A percentile compares a stretch with the other conserved stretches of the same genome.
Evolutionary conservation across 23 tunicate species (phyloP).

Genomic region (Styela clava): DNA sequence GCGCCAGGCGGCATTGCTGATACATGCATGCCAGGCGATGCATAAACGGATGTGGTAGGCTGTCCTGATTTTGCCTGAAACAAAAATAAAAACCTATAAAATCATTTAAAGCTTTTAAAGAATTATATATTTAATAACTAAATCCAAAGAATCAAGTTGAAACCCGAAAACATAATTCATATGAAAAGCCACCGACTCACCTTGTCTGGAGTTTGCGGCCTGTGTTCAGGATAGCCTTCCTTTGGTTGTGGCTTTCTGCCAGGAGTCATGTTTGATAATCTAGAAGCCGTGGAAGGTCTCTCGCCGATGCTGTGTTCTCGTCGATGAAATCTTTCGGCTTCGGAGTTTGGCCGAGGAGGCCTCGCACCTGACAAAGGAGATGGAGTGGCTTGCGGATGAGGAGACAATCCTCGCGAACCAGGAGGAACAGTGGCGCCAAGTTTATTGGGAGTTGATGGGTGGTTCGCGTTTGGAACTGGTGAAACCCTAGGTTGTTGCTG

Average conservation of each 20-base stretch:
- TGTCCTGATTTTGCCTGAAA: constrained; percentile 3
- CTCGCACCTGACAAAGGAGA: background rate
- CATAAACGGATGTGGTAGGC: constrained; percentile 11
- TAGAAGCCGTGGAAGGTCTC: background rate
- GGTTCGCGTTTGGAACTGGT: background rate
- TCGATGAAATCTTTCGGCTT: constrained; percentile 16
- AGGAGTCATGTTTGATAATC: constrained; percentile 3
- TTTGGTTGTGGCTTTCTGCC: background rate
- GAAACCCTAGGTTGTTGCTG: background rate
- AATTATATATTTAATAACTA: no score
- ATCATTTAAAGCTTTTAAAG: no score
- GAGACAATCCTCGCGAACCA: constrained; percentile 11
- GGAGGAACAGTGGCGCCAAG: background rate
- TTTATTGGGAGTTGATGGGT: constrained; percentile 4
- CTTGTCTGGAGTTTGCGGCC: constrained; percentile 18
- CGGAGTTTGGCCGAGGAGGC: constrained; percentile 28
- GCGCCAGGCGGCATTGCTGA: constrained; percentile 1
- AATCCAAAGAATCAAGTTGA: no score
- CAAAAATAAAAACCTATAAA: no score
- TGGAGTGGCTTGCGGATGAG: constrained; percentile 12
- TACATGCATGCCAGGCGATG: constrained; percentile 3
- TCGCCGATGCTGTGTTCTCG: constrained; percentile 22
- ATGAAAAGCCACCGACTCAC: no score
- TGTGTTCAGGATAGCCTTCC: constrained; percentile 13
- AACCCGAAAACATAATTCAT: no score